phyloP scores from a whole-genome alignment of 2,888 invertebrate species.

The Thymelicus lineola region DNA sequence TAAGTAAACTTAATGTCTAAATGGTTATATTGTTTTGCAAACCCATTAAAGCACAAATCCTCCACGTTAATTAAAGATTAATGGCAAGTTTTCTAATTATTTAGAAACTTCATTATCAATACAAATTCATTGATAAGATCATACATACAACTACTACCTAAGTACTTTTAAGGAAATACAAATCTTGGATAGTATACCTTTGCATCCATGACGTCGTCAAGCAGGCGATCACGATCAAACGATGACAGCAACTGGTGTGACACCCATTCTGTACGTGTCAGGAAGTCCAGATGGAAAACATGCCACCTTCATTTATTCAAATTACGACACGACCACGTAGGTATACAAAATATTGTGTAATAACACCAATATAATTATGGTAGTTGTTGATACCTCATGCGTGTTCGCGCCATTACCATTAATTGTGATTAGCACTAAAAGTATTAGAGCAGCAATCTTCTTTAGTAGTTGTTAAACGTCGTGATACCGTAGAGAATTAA shows the following conservation, averaged over 20 bases:
- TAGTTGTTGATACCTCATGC: constrained; percentile 25
- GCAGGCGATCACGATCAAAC: constrained; percentile 53
- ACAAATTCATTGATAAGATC: too few relatives aligned
- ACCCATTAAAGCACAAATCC: too few relatives aligned
- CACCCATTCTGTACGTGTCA: constrained; percentile 52
- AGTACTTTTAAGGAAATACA: constrained; percentile 16
- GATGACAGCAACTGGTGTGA: constrained; percentile 57
- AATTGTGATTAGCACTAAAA: constrained; percentile 35
- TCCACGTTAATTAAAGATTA: too few relatives aligned
- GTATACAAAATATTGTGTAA: constrained; percentile 1
- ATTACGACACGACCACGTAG: constrained; percentile 34
- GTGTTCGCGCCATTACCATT: constrained; percentile 27
- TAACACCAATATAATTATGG: constrained; percentile 20
- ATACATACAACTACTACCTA: too few relatives aligned
- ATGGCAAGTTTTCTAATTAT: too few relatives aligned
- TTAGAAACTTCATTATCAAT: too few relatives aligned
- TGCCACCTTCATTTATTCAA: constrained; percentile 47
- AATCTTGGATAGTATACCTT: constrained; percentile 57
- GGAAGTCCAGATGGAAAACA: constrained; percentile 54
- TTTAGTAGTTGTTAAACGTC: constrained; percentile 28
- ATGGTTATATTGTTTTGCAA: too few relatives aligned
- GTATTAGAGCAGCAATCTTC: constrained; percentile 36
- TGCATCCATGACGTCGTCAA: constrained; percentile 59
- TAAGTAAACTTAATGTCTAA: too few relatives aligned
- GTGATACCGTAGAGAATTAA: constrained; percentile 27